Base-by-base conservation (phyloP, 2,888 invertebrate genomes). In the Anoncus sp. region DNA sequence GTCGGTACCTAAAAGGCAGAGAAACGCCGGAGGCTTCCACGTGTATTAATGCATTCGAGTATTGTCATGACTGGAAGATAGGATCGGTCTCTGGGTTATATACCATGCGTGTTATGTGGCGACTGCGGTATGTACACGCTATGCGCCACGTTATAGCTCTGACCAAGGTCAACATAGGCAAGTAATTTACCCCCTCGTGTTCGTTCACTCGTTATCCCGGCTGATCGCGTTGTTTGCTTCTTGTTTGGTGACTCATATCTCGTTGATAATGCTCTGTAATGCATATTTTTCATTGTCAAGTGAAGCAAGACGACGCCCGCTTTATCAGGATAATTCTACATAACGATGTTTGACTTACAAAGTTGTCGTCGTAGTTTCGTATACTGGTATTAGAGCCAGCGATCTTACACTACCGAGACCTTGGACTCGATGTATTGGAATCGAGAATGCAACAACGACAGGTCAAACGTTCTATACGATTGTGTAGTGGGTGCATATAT, bases 61-160 rank as follows among this genome's bases (percentile, higher is more conserved):
- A n/a, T n/a, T 53, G 71, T 62, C 31, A 20, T 31, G 14, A 40
- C 31, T 51, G 1, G 43, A 18, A 45, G 63, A 63, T 72, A 72
- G 16, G 24, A 72, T 72, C 63, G 31, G 60, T 40, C 40, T 53
- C 31, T 45, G n/a, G 53, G 63, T 55, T n/a, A n/a, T n/a, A n/a
- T n/a, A n/a, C n/a, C n/a, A n/a, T n/a, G n/a, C n/a, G n/a, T n/a
- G n/a, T n/a, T n/a, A n/a, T n/a, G n/a, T n/a, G 31, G 31, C 7
- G 31, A 31, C 31, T 31, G 31, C 31, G 31, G 31, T 31, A 31
- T 31, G 31, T 31, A 31, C 31, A 31, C 60, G 57, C 63, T 60
- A 65, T 65, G 70, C 59, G 22, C 59, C 75, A 63, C 65, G 57
- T 24, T 35, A 45, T 40, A 45, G 73, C 38, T 31, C 57, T 51